A percentile compares a stretch with the other conserved stretches of the same genome.
Evolutionary conservation across 2,113 vertebrate genomes (phyloP).

Genomic region (Actenoides lindsayi): DNA sequence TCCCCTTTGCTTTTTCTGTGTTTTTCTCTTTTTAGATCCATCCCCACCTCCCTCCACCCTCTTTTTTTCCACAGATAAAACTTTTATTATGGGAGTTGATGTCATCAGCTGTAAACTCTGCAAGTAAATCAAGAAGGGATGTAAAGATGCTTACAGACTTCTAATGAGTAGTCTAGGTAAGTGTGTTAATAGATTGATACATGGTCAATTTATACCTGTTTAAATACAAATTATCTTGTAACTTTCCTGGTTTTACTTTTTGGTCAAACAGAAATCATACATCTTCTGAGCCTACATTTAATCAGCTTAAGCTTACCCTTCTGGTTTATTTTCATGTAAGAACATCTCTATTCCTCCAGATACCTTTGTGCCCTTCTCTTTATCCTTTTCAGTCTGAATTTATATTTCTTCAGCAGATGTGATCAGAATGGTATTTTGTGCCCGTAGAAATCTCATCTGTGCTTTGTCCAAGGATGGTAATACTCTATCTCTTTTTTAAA

Average conservation of each 20-base stretch:
- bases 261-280: neutral
- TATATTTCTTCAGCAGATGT: neutral
- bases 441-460: neutral
- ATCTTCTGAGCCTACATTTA: neutral
- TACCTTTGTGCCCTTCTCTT: neutral
- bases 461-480: neutral
- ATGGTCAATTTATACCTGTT: neutral
- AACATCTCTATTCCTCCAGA: neutral
- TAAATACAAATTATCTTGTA: neutral
- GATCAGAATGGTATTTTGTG: neutral
- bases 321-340: neutral
- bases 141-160: neutral
- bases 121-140: neutral
- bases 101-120: neutral
- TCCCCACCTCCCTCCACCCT: fast-evolving
- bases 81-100: neutral
- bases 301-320: neutral
- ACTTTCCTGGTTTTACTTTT: neutral
- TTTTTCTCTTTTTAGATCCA: neutral
- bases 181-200: neutral
- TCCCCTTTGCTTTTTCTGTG: neutral
- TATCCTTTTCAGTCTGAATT: neutral
- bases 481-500: neutral
- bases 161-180: neutral
- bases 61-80: neutral